These are phyloP conservation scores for Lycocerus yunnanus DNA, from an alignment of 2,888 invertebrate genomes.

Conservation along the genomic window DNA sequence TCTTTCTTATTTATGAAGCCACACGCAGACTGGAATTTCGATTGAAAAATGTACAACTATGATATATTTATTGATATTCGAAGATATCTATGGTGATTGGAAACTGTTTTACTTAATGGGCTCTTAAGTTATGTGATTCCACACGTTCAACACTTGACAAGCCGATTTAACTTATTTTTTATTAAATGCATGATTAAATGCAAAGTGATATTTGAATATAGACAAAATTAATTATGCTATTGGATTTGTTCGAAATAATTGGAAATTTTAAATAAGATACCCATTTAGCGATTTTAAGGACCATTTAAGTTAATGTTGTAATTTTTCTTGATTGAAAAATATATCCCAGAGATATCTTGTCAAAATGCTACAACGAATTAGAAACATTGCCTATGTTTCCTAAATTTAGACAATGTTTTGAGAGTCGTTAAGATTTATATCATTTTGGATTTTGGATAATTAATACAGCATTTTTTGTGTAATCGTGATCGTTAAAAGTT, in stretches of 20 bases:
- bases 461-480: not conserved
- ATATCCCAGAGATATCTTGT: not conserved
- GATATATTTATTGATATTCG: constrained; percentile 53
- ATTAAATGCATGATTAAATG: not conserved
- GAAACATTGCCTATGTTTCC: not conserved
- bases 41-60: constrained; percentile 48
- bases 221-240: not conserved
- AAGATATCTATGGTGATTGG: constrained; percentile 56
- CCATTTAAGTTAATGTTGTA: not conserved
- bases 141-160: constrained; percentile 27
- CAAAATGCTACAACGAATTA: not conserved
- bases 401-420: not conserved
- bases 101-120: constrained; percentile 37
- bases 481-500: not conserved
- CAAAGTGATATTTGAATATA: not conserved
- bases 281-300: not conserved
- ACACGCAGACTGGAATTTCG: constrained; percentile 55
- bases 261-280: not conserved
- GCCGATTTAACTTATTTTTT: constrained; percentile 20
- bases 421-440: not conserved
- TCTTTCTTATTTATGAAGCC: constrained; percentile 56
- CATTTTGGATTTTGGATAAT: not conserved
- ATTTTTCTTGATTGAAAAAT: not conserved
- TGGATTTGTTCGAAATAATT: not conserved
- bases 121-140: constrained; percentile 30